Evolutionary conservation across 1,140 invertebrate species (phyloP).

Genomic region (Lineus longissimus): DNA sequence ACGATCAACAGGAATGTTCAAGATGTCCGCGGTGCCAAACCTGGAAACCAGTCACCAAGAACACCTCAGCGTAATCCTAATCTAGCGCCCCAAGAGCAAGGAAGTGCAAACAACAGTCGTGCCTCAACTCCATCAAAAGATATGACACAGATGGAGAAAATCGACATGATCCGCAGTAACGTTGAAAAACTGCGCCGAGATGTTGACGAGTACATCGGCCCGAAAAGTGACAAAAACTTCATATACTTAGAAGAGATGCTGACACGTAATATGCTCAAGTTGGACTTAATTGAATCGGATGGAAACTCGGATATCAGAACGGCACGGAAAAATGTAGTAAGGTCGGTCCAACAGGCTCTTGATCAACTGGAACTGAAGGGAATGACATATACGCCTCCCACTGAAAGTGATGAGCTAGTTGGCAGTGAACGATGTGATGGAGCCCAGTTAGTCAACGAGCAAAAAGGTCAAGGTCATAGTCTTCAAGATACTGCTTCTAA

Average conservation of each 20-base stretch:
- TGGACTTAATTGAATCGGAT: constrained; percentile 88
- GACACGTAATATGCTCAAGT: constrained; percentile 81
- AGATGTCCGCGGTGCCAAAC: constrained; percentile 25
- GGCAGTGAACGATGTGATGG: no score
- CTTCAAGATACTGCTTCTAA: background rate
- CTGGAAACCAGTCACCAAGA: constrained; percentile 7
- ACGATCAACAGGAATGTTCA: background rate
- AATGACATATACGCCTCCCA: constrained; percentile 30
- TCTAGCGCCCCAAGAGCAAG: background rate
- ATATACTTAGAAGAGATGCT: constrained; percentile 91
- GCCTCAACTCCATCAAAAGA: constrained; percentile 36
- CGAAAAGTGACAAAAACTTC: constrained; percentile 76
- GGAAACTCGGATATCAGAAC: constrained; percentile 82
- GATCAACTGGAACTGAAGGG: constrained; percentile 71
- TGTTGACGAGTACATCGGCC: constrained; percentile 74
- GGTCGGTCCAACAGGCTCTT: constrained; percentile 80
- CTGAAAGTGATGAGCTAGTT: background rate
- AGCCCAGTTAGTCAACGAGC: no score
- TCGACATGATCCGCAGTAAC: constrained; percentile 75
- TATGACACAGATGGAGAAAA: constrained; percentile 68
- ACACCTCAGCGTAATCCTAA: background rate
- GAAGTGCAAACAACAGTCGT: constrained; percentile 10
- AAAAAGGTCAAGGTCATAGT: background rate
- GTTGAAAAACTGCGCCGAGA: constrained; percentile 71
- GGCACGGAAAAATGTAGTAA: constrained; percentile 81